Percentiles rank a stretch among this genome's conserved stretches.
These are phyloP conservation scores for Proteles cristata DNA, from an alignment of 2,113 vertebrate genomes.

Conservation along the genomic window DNA sequence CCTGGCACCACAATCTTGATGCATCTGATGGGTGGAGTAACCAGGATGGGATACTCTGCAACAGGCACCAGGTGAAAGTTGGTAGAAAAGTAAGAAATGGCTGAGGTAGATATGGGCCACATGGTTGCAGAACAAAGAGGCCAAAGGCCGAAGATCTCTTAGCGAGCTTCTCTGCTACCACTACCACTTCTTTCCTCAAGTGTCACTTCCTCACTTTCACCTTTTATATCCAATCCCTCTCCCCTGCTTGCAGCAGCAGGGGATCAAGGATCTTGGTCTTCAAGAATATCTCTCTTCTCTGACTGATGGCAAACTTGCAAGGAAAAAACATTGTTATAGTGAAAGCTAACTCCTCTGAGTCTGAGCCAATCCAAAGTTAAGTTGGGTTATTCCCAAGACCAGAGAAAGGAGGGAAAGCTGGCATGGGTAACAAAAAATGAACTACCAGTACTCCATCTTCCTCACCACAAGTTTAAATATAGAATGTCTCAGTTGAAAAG, in stretches of 20 bases:
- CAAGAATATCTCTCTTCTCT: neutral
- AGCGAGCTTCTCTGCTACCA: neutral
- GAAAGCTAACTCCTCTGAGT: neutral
- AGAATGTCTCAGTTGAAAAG: neutral
- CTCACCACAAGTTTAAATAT: neutral
- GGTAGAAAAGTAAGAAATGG: neutral
- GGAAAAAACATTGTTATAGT: neutral
- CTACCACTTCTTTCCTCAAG: neutral
- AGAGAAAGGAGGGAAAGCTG: neutral
- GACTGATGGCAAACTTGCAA: neutral
- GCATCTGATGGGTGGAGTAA: neutral
- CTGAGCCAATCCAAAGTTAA: neutral
- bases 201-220: neutral
- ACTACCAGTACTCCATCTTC: neutral
- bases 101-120: neutral
- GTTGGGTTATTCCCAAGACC: neutral
- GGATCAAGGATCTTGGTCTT: neutral
- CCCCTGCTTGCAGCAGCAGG: neutral
- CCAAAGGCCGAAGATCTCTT: neutral
- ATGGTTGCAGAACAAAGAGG: neutral
- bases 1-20: neutral
- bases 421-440: neutral
- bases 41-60: neutral
- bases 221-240: neutral
- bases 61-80: neutral